These are phyloP conservation scores for Brachyistius frenatus DNA, from an alignment of 2,113 vertebrate genomes.

Conservation along the genomic window DNA sequence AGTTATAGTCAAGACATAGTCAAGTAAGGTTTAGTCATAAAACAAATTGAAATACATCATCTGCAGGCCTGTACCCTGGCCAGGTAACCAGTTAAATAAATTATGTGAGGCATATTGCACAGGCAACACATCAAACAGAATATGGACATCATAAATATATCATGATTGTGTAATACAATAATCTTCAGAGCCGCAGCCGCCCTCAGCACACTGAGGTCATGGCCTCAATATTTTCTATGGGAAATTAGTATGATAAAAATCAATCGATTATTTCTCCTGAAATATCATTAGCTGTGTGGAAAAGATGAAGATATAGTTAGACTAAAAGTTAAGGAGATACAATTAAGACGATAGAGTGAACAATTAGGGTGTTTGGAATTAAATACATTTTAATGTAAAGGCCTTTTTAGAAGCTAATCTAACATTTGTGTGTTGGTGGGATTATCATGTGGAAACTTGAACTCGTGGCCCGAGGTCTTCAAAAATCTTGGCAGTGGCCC, in stretches of 20 bases:
- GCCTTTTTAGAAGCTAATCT: neutral
- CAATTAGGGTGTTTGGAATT: neutral
- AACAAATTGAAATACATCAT: neutral
- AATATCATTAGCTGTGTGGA: neutral
- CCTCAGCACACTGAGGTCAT: neutral
- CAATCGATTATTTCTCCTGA: neutral
- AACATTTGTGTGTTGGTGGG: too few relatives aligned
- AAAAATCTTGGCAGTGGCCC: neutral
- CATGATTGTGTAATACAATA: neutral
- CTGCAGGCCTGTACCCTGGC: neutral
- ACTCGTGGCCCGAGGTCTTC: too few relatives aligned
- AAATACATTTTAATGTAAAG: neutral
- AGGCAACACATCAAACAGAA: neutral
- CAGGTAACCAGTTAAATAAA: too few relatives aligned
- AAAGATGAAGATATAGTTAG: neutral
- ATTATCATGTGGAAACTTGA: neutral
- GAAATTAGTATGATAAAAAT: neutral
- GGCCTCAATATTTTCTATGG: neutral
- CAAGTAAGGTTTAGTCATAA: slow-evolving; percentile 1
- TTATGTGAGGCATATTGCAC: neutral
- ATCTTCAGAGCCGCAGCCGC: neutral
- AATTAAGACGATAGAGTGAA: neutral
- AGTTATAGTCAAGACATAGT: too few relatives aligned
- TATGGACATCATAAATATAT: neutral
- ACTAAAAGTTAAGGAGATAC: neutral